Conservation (phyloP, 2,113 vertebrate genomes). For the Ceyx melanurus region DNA sequence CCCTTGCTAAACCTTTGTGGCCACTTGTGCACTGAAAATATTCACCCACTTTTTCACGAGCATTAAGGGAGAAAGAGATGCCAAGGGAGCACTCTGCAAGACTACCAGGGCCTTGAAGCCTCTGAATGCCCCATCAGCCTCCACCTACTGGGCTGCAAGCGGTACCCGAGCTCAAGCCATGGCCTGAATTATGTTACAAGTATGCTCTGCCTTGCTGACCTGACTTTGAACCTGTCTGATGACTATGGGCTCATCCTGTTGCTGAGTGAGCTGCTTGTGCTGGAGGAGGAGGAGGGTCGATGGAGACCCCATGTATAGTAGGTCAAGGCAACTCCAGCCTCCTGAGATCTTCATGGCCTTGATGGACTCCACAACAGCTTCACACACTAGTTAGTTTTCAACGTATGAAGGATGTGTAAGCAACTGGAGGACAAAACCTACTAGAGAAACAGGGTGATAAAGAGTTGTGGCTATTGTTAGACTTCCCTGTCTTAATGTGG, state of each 20-base stretch:
- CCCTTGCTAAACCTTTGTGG: not conserved
- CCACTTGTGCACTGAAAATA: not conserved
- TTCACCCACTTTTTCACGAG: not conserved
- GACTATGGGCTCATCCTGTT: accelerated
- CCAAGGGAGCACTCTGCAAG: not conserved
- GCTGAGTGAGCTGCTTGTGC: not conserved
- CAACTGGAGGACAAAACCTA: not conserved
- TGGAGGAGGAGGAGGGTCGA: not conserved
- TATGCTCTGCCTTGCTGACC: not conserved
- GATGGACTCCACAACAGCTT: not conserved
- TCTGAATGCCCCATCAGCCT: not conserved
- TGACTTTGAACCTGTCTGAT: not conserved
- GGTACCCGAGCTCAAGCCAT: not conserved
- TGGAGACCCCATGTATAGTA: accelerated
- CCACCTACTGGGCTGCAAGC: not conserved
- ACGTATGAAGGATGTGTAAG: not conserved
- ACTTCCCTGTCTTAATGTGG: not conserved
- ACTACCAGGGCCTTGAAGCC: not conserved
- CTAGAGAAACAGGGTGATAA: not conserved
- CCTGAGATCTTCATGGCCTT: accelerated
- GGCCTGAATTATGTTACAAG: not conserved
- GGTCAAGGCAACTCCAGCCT: not conserved
- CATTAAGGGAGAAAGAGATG: not conserved
- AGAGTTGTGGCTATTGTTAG: slow-evolving; percentile 13
- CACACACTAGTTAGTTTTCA: not conserved